Conservation (phyloP, 2,797 vertebrate genomes). For the Notoglanidium macrostoma region DNA sequence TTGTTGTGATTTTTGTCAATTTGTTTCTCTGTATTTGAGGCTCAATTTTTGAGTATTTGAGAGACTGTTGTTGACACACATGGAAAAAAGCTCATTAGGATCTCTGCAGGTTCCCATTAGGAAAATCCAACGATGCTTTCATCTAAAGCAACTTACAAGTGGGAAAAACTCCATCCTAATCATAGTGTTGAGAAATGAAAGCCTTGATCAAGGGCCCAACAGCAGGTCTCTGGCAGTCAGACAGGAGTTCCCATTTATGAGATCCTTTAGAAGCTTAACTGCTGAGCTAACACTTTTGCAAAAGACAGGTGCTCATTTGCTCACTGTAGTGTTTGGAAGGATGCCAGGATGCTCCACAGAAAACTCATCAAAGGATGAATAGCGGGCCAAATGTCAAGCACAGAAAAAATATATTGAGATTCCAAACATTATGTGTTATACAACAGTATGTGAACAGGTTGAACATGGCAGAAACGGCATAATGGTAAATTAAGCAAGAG, state of each 20-base stretch:
- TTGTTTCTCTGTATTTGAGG: neutral
- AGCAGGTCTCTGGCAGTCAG: conserved; percentile 1
- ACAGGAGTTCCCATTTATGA: neutral
- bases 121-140: conserved; percentile 9
- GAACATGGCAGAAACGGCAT: neutral
- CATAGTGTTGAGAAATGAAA: neutral
- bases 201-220: conserved; percentile 7
- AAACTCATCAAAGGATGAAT: conserved; percentile 21
- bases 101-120: conserved; percentile 30
- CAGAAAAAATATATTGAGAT: conserved; percentile 7
- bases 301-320: conserved; percentile 42
- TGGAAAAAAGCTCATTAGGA: conserved; percentile 18
- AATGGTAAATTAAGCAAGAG: neutral
- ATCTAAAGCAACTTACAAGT: neutral
- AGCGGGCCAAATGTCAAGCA: neutral
- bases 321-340: conserved; percentile 25
- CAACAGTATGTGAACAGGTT: neutral
- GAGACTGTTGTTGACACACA: neutral
- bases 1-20: neutral
- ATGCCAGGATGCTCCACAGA: conserved; percentile 30
- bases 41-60: neutral
- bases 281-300: conserved; percentile 14
- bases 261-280: conserved; percentile 6
- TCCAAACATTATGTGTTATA: neutral
- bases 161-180: neutral